These are phyloP conservation scores for Eupithecia subfuscata DNA, from an alignment of 2,888 invertebrate genomes.

Conservation along the genomic window DNA sequence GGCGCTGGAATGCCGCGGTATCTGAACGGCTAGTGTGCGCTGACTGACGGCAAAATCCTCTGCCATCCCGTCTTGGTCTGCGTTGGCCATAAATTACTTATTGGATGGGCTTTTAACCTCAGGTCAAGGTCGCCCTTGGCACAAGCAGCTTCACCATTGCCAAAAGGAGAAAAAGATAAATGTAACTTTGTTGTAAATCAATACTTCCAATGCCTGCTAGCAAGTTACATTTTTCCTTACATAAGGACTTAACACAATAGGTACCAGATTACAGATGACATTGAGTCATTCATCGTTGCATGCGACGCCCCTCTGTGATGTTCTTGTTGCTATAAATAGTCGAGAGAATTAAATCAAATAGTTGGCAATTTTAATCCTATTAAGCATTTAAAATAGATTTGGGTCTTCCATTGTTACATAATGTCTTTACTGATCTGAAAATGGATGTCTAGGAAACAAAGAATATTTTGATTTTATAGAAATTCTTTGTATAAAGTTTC, in stretches of 20 bases:
- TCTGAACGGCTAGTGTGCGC: too few species aligned
- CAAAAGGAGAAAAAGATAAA: neutral
- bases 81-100: too few species aligned
- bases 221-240: neutral
- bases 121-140: neutral
- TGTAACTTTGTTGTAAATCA: neutral
- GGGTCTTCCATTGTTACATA: neutral
- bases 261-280: neutral
- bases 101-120: neutral
- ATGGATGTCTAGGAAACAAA: neutral
- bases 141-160: neutral
- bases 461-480: neutral
- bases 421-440: neutral
- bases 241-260: neutral
- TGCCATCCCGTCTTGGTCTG: too few species aligned
- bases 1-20: too few species aligned
- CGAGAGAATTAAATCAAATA: neutral
- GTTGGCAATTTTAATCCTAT: neutral
- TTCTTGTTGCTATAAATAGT: neutral
- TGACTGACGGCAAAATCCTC: too few species aligned
- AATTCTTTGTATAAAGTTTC: too few species aligned
- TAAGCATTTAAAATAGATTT: neutral
- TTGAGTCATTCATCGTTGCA: constrained; percentile 1
- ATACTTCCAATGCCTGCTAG: neutral
- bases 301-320: constrained; percentile 21